Conservation (phyloP, 2,797 vertebrate species). For the Xenopus petersii region DNA sequence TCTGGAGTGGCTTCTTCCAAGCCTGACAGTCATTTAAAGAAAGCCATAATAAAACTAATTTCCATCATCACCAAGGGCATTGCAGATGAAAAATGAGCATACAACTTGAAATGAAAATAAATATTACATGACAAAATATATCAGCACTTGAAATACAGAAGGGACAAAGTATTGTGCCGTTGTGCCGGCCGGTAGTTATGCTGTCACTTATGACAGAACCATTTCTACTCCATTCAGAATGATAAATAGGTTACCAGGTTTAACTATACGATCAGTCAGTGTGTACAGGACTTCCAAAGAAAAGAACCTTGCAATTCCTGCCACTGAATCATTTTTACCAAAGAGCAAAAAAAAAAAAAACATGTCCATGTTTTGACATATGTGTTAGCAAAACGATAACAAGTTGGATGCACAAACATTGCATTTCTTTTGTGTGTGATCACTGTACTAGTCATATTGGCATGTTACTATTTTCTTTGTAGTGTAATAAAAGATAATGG, state of each 20-base stretch:
- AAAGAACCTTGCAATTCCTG: conserved; percentile 46
- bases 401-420: too few species aligned
- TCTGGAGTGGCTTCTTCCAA: conserved; percentile 50
- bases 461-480: too few species aligned
- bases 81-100: conserved; percentile 66
- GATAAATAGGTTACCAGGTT: conserved; percentile 62
- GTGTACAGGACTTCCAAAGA: conserved; percentile 34
- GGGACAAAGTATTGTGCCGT: conserved; percentile 51
- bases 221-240: conserved; percentile 66
- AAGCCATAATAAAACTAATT: conserved; percentile 69
- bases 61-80: conserved; percentile 65
- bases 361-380: too few species aligned
- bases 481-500: too few species aligned
- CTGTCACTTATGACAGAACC: conserved; percentile 57
- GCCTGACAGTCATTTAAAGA: conserved; percentile 59
- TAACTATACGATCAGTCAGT: conserved; percentile 49
- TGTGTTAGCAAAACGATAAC: too few species aligned
- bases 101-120: conserved; percentile 69
- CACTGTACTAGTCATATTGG: too few species aligned
- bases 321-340: conserved; percentile 25
- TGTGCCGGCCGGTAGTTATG: conserved; percentile 51
- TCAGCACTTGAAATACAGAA: conserved; percentile 57
- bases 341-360: not conserved
- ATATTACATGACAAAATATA: conserved; percentile 69
- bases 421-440: too few species aligned